Base-by-base conservation (phyloP, 2,888 invertebrate species). In the Ectemnius cavifrons region DNA sequence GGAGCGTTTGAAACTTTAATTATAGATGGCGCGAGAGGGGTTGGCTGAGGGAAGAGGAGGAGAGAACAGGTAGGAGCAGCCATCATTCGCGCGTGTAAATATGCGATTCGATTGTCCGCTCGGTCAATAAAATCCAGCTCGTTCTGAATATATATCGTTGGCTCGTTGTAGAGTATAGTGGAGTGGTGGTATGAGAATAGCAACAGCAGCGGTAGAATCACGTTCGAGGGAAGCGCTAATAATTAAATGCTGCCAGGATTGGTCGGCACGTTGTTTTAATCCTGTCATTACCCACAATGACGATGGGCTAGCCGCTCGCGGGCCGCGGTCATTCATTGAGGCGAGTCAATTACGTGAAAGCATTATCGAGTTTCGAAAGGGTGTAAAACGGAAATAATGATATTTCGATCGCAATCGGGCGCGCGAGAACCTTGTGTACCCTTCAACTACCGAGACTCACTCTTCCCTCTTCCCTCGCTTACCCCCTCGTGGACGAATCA, bases 201-300 rank as follows among this genome's bases (percentile, higher is more conserved):
- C 5, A 2, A 28, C 11, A 23, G 49, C 37, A n/a, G 11, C 18
- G 27, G 67, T 3, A n/a, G n/a, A n/a, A 63, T 28, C 1, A 28
- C 11, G 57, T 18, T 11, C 18, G 59, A 8, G 28, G 67, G 45
- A 47, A 64, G 37, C 79, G 67, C 73, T 85, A 82, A 82, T 82
- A 83, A 82, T 82, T 82, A 83, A 85, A 86, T 83, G 79, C 81
- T 61, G 59, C 65, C 73, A 58, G 78, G 73, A 80, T 81, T 73
- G 75, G 69, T 71, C 60, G 70, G 70, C 59, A 71, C 78, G 75
- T 81, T 81, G 82, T 83, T 85, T 82, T 82, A 86, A 84, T 83
- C 77, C 83, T 79, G 80, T 86, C 85, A 85, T 86, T 85, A 84
- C 74, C 79, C 81, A 76, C 81, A 79, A 83, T 77, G 76, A 79